Evolutionary conservation across 2,797 vertebrate species (phyloP).

Genomic region (Smutsia temminckii): DNA sequence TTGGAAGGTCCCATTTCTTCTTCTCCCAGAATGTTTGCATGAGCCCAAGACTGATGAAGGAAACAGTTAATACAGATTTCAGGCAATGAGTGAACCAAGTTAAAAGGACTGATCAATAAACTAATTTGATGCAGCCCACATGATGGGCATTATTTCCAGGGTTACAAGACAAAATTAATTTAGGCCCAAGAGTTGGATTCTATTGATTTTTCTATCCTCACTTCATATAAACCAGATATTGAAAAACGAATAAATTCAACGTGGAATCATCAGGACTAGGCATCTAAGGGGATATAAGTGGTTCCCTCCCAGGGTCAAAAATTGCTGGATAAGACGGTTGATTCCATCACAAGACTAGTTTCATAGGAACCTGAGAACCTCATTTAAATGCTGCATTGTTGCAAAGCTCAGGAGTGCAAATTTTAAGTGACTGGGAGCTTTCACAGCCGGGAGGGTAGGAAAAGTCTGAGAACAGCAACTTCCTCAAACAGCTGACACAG

Average conservation of each 20-base stretch:
- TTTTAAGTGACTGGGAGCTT: background rate
- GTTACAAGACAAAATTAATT: conserved; percentile 48
- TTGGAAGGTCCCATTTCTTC: background rate
- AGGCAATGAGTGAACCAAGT: background rate
- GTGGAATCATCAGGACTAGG: background rate
- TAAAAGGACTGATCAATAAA: conserved; percentile 40
- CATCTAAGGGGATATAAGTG: background rate
- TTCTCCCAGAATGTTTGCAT: background rate
- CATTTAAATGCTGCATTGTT: background rate
- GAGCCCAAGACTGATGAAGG: background rate
- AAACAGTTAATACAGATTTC: conserved; percentile 28
- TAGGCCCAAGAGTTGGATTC: conserved; percentile 24
- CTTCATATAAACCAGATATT: background rate
- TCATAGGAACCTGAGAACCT: background rate
- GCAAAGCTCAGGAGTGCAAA: background rate
- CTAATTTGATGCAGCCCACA: conserved; percentile 49
- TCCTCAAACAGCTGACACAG: background rate
- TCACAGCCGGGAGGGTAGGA: background rate
- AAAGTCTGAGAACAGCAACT: background rate
- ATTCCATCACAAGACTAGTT: background rate
- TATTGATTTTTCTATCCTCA: conserved; percentile 53
- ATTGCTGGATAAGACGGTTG: background rate
- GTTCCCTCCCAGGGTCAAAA: background rate
- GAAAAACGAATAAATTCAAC: conserved; percentile 36
- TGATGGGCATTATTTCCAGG: background rate